Evolutionary conservation across 2,113 vertebrate genomes (phyloP), one percentile per base, ranked within the genome.

Genomic region (Arothron firmamentum): DNA sequence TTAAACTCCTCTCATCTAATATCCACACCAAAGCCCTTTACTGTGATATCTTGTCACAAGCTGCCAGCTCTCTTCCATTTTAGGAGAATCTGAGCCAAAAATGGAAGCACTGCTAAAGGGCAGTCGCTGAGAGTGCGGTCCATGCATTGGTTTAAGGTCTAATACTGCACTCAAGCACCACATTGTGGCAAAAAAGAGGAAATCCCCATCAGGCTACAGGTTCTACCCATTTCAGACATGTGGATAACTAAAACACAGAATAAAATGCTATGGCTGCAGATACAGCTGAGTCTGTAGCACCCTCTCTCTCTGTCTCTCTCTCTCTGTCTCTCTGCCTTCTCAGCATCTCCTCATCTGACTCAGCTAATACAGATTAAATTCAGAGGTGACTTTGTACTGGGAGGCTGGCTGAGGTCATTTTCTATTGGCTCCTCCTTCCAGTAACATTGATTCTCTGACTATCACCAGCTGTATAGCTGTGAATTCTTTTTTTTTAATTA

Each of bases 271-370:
- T 25, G 15, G 38, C 52, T 68, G 15, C 34, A 31, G 55, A 68
- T 62, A 41, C 58, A 68, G 67, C 49, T 16, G 5, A 75, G 48
- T 38, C 34, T 38, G 52, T 28, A 82, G 72, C 34, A 38, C 34
- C 34, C 34, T 38, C 34, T 38, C 34, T 23, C 12, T 56, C 34
- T 38, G 1, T 12, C 34, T 38, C 34, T 38, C 34, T 23, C 12
- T 56, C 34, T 38, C 9, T 12, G 10, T 49, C 77, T 59, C 73
- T 71, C 69, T 86, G 82, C 79, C 67, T 84, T 50, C 77, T 88
- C 85, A 85, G 81, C 85, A 87, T 82, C 80, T 82, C 74, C 57
- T 69, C 74, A 75, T 86, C 85, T 85, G 84, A 87, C 78, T 86
- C 81, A 88, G 83, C 79, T 68, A 69, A 81, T 83, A 76, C 75